These are phyloP conservation scores for Cremastinae sp. DNA, from an alignment of 2,888 invertebrate species.

Conservation along the genomic window DNA sequence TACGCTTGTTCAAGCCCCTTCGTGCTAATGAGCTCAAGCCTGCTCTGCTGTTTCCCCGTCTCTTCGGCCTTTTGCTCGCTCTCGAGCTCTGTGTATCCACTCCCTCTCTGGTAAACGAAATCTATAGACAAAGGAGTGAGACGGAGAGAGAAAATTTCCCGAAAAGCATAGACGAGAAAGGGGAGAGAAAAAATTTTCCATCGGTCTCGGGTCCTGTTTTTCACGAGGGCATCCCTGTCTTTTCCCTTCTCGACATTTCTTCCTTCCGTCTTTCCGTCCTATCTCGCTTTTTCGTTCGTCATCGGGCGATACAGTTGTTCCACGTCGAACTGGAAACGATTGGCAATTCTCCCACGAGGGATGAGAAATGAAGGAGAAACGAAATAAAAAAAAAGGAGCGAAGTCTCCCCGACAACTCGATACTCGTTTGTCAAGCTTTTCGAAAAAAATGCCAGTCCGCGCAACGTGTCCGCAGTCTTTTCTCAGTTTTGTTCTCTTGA, in stretches of 20 bases:
- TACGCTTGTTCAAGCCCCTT: slow-evolving; percentile 60
- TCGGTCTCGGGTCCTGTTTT: slow-evolving; percentile 30
- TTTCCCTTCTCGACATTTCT: slow-evolving; percentile 16
- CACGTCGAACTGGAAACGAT: slow-evolving; percentile 7
- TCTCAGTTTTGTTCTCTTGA: too few species aligned
- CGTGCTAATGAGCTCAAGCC: slow-evolving; percentile 62
- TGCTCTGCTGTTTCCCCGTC: slow-evolving; percentile 25
- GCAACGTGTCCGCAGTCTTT: too few species aligned
- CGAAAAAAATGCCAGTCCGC: too few species aligned
- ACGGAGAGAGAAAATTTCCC: slow-evolving; percentile 24
- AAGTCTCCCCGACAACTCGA: background rate
- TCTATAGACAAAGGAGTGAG: slow-evolving; percentile 30
- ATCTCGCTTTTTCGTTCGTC: slow-evolving; percentile 12
- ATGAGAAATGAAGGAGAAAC: background rate
- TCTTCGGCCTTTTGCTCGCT: background rate
- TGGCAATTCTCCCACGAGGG: slow-evolving; percentile 27
- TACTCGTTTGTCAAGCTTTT: background rate
- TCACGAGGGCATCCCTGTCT: background rate
- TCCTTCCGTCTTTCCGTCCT: background rate
- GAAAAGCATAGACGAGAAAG: too few species aligned
- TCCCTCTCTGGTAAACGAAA: slow-evolving; percentile 21
- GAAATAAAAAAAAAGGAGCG: slow-evolving; percentile 7
- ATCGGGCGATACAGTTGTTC: slow-evolving; percentile 35
- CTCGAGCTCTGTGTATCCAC: slow-evolving; percentile 1
- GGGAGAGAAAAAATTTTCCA: too few species aligned